These are phyloP conservation scores for Phallusia fumigata DNA, from an alignment of 23 tunicate species.

Conservation along the genomic window DNA sequence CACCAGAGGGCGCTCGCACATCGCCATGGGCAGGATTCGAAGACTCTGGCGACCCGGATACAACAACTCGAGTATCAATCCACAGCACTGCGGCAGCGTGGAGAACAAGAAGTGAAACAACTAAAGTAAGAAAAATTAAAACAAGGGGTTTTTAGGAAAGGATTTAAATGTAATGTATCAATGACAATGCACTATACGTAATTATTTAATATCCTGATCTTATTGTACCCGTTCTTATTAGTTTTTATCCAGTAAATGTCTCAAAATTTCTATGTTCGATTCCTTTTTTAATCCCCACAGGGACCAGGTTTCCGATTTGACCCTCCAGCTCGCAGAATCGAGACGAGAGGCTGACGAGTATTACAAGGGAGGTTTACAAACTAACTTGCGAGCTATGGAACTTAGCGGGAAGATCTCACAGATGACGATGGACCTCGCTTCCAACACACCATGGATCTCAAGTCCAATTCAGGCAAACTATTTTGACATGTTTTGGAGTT, in stretches of 20 bases:
- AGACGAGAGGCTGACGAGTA: slow-evolving; percentile 61
- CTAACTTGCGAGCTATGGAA: slow-evolving; percentile 57
- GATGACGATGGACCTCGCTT: slow-evolving; percentile 55
- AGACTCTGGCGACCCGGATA: slow-evolving; percentile 13
- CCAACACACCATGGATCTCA: slow-evolving; percentile 60
- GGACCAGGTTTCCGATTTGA: slow-evolving; percentile 40
- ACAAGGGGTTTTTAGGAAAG: too few relatives aligned
- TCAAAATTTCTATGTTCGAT: too few relatives aligned
- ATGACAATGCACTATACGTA: too few relatives aligned
- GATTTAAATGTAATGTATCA: too few relatives aligned
- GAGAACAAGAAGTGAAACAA: slow-evolving; percentile 44
- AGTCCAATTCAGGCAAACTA: slow-evolving; percentile 34
- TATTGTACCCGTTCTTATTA: too few relatives aligned
- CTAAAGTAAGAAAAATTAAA: slow-evolving; percentile 58
- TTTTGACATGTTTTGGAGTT: not conserved
- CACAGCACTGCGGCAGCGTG: slow-evolving; percentile 34
- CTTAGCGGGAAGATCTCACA: slow-evolving; percentile 52
- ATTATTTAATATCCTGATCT: too few relatives aligned
- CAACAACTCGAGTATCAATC: slow-evolving; percentile 58
- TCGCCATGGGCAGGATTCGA: slow-evolving; percentile 25
- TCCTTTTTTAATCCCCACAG: too few relatives aligned
- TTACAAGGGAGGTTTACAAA: slow-evolving; percentile 64
- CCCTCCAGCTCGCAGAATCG: slow-evolving; percentile 41
- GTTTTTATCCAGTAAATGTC: not conserved
- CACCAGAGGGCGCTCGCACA: slow-evolving; percentile 46